phyloP scores from a whole-genome alignment of 2,113 vertebrate genomes.

The Ochotona curzoniae region DNA sequence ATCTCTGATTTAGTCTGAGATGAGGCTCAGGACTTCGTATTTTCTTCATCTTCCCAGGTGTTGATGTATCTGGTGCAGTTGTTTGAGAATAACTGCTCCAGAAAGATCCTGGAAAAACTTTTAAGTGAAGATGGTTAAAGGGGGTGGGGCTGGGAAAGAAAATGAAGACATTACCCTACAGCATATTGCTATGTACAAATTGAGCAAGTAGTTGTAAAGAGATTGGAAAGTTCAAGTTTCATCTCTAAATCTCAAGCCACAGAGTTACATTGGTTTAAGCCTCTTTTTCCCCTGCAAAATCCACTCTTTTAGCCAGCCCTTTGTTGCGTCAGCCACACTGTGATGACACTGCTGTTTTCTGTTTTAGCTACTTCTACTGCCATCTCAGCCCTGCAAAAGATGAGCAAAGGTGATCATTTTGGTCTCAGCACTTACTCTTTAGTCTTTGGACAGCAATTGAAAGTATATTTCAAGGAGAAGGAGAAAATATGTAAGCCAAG shows the following conservation, averaged over 20 bases:
- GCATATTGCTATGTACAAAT: not conserved
- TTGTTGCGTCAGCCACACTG: not conserved
- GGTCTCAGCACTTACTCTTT: constrained; percentile 63
- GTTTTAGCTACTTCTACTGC: not conserved
- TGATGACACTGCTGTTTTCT: not conserved
- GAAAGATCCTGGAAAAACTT: not conserved
- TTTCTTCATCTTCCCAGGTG: not conserved
- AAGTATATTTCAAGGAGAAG: constrained; percentile 65
- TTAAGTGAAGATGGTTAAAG: not conserved
- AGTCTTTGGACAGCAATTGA: constrained; percentile 79
- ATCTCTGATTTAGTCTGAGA: not conserved
- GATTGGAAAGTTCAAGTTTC: not conserved
- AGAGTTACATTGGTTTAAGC: not conserved
- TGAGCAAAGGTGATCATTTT: constrained; percentile 59
- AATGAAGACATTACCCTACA: not conserved
- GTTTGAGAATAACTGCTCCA: not conserved
- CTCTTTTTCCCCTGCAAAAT: not conserved
- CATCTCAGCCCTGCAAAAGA: constrained; percentile 8
- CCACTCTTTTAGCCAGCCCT: not conserved
- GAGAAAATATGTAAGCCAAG: constrained; percentile 60
- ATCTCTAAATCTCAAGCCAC: not conserved
- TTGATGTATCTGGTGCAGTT: not conserved
- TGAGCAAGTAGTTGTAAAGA: not conserved
- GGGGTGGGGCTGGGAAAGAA: too few relatives aligned
- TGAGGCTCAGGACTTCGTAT: not conserved